phyloP scores from a whole-genome alignment of 2,113 vertebrate genomes.

The Rhipidura dahli region DNA sequence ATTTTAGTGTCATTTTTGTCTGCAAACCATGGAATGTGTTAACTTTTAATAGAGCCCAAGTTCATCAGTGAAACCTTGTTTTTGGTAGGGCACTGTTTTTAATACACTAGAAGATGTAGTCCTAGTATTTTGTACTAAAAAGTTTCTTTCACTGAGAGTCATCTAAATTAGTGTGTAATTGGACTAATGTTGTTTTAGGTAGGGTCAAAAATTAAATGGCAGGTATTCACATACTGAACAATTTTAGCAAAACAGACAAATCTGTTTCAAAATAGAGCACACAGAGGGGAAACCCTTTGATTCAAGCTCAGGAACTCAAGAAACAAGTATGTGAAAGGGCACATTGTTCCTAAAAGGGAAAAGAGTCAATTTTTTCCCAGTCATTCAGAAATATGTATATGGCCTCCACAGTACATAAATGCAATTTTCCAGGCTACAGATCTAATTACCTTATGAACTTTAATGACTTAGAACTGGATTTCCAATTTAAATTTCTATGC shows the following conservation, averaged over 20 bases:
- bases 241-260: background rate
- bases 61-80: fast-evolving
- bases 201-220: background rate
- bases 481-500: fast-evolving
- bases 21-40: background rate
- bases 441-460: background rate
- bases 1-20: background rate
- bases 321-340: background rate
- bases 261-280: background rate
- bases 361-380: background rate
- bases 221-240: background rate
- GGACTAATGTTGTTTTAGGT: background rate
- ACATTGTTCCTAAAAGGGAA: background rate
- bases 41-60: background rate
- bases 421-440: background rate
- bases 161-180: background rate
- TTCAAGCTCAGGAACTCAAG: background rate
- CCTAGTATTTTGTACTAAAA: background rate
- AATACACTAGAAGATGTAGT: background rate
- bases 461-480: background rate
- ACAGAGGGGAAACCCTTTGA: background rate
- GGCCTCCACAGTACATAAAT: background rate
- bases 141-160: background rate
- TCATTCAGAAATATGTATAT: background rate
- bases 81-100: background rate